phyloP scores from a whole-genome alignment of 2,888 invertebrate genomes.

The Caenorhabditis becei region DNA sequence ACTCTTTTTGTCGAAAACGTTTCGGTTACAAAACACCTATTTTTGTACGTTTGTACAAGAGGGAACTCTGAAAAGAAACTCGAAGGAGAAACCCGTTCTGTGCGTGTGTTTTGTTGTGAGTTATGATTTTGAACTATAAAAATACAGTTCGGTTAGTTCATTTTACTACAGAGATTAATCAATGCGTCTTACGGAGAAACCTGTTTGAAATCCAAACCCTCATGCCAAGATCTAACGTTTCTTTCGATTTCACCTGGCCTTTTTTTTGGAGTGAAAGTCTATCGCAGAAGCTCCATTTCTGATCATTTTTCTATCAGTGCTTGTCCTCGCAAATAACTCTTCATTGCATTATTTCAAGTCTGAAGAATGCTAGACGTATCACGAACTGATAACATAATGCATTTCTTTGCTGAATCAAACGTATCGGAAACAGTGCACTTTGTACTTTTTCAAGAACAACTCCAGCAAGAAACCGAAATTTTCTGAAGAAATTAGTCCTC shows the following conservation, averaged over 20 bases:
- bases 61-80: not conserved
- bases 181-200: constrained; percentile 46
- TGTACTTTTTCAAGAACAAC: too few species aligned
- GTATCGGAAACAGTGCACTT: too few species aligned
- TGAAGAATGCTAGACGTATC: not conserved
- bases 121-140: constrained; percentile 41
- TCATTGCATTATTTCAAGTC: not conserved
- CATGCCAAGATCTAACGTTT: constrained; percentile 27
- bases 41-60: not conserved
- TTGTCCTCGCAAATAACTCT: not conserved
- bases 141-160: constrained; percentile 23
- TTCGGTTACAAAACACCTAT: too few species aligned
- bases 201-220: constrained; percentile 47
- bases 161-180: constrained; percentile 56
- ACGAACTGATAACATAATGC: constrained; percentile 1
- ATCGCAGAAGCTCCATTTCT: not conserved
- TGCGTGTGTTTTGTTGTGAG: not conserved
- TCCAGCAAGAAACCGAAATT: too few species aligned
- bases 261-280: not conserved
- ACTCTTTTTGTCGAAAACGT: too few species aligned
- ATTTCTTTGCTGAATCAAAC: too few species aligned
- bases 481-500: not conserved
- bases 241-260: not conserved
- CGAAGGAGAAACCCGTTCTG: not conserved
- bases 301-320: not conserved